phyloP scores from a whole-genome alignment of 2,797 vertebrate species.

The Numenius phaeopus region DNA sequence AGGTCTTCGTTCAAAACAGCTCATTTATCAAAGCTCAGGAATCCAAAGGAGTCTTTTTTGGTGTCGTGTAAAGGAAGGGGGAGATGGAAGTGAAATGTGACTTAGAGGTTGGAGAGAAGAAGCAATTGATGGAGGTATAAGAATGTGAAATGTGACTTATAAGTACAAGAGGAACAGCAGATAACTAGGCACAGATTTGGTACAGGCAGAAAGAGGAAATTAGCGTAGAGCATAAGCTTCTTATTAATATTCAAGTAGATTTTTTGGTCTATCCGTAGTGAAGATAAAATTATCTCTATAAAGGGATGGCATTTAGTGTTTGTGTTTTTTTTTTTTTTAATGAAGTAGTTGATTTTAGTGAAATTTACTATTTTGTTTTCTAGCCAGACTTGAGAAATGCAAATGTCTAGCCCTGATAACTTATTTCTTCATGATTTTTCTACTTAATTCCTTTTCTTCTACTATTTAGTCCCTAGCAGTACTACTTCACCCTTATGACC shows the following conservation, averaged over 20 bases:
- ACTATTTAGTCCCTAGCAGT: neutral
- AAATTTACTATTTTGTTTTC: neutral
- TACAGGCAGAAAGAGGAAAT: neutral
- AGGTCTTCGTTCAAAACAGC: neutral
- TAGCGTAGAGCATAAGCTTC: neutral
- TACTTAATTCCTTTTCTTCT: neutral
- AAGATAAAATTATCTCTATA: neutral
- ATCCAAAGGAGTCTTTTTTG: neutral
- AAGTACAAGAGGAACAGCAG: neutral
- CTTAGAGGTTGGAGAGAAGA: neutral
- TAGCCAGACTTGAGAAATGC: neutral
- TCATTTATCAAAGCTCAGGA: neutral
- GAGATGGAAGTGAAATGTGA: neutral
- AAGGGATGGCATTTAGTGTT: neutral
- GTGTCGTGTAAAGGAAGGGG: neutral
- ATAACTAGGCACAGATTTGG: neutral
- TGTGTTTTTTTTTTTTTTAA: neutral
- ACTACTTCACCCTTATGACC: neutral
- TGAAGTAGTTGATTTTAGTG: neutral
- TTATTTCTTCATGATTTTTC: neutral
- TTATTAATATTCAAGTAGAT: neutral
- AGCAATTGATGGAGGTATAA: neutral
- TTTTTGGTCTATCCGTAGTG: neutral
- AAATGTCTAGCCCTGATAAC: neutral
- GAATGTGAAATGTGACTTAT: neutral